A percentile compares a stretch with the other conserved stretches of the same genome.
Conservation (phyloP, 2,888 invertebrate species). For the Torymus auratus region DNA sequence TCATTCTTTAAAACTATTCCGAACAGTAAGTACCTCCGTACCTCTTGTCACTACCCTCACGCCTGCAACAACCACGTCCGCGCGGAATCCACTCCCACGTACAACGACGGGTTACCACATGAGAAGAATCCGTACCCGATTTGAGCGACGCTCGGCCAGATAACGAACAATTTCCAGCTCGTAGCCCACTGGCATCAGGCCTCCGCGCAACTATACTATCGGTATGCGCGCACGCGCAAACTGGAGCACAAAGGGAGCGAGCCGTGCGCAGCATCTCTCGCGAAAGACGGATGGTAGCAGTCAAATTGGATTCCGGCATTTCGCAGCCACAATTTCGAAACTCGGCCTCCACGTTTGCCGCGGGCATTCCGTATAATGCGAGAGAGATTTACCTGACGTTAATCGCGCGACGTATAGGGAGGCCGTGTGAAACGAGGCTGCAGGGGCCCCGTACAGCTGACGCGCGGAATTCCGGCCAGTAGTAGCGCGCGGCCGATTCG, state of each 20-base stretch:
- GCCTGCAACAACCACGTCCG: no score
- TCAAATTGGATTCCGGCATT: conserved; percentile 71
- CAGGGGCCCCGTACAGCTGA: conserved; percentile 23
- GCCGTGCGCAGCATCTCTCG: neutral
- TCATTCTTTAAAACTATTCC: no score
- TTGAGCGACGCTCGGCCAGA: no score
- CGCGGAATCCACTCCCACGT: no score
- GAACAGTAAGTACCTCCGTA: no score
- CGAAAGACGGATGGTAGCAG: conserved; percentile 64
- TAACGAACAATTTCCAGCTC: no score
- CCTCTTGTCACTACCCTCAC: no score
- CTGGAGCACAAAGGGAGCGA: neutral
- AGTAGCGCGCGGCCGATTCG: neutral
- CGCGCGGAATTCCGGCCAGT: conserved; percentile 26
- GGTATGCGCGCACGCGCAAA: conserved; percentile 6
- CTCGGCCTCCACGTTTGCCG: conserved; percentile 27
- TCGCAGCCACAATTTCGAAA: conserved; percentile 27
- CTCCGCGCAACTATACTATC: neutral
- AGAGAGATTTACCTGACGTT: conserved; percentile 57
- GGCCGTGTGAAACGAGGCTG: no score
- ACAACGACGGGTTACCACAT: no score
- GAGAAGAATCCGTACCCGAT: no score
- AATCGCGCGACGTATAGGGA: conserved; percentile 39
- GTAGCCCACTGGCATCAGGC: no score
- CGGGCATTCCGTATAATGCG: conserved; percentile 47